phyloP scores from a whole-genome alignment of 2,888 invertebrate genomes.

The Microctonus hyperodae region DNA sequence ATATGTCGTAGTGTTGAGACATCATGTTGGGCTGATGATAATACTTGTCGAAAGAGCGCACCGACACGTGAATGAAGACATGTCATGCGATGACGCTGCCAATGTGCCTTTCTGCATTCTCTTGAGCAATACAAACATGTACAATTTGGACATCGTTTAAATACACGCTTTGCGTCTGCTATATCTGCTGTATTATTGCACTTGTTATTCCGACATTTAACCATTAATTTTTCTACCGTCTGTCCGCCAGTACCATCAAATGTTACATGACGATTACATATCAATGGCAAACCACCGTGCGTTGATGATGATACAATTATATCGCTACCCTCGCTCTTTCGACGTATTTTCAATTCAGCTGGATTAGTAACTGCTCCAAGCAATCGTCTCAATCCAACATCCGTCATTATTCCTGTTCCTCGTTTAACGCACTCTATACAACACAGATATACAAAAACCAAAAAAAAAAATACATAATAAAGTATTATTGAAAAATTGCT shows the following conservation, averaged over 20 bases:
- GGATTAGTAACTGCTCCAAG: background rate
- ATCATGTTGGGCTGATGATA: slow-evolving; percentile 83
- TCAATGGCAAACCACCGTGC: slow-evolving; percentile 17
- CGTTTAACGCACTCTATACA: slow-evolving; percentile 59
- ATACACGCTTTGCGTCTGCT: slow-evolving; percentile 80
- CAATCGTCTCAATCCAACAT: background rate
- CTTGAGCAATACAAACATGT: slow-evolving; percentile 93
- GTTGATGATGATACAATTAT: slow-evolving; percentile 50
- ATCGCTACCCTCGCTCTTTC: slow-evolving; percentile 73
- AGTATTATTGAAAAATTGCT: background rate
- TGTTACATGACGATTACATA: slow-evolving; percentile 65
- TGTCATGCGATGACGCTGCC: slow-evolving; percentile 91
- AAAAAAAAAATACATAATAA: background rate
- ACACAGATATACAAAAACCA: slow-evolving; percentile 29
- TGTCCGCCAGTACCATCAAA: slow-evolving; percentile 63
- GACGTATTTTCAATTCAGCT: slow-evolving; percentile 49
- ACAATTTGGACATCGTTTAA: slow-evolving; percentile 95
- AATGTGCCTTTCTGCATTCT: slow-evolving; percentile 88
- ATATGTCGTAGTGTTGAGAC: slow-evolving; percentile 77
- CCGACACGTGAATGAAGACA: slow-evolving; percentile 92
- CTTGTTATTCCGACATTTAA: slow-evolving; percentile 82
- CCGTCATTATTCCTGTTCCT: slow-evolving; percentile 30
- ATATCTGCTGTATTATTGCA: slow-evolving; percentile 77
- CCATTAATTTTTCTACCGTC: slow-evolving; percentile 64
- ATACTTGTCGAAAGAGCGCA: slow-evolving; percentile 84